phyloP scores from a whole-genome alignment of 2,888 invertebrate species.

The Clusia tigrina region DNA sequence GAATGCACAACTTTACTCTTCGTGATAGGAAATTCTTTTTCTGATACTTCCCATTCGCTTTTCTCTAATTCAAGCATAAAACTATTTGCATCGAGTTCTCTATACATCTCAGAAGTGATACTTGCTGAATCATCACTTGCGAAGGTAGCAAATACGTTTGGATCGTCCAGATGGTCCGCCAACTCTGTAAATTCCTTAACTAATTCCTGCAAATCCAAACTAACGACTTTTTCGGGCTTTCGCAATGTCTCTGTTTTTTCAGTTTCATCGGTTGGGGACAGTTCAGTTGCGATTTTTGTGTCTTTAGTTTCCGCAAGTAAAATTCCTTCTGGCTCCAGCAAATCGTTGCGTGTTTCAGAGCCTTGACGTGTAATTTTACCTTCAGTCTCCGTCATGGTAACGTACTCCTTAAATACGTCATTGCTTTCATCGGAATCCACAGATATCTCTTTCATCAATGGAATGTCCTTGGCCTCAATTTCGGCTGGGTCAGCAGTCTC shows the following conservation, averaged over 20 bases:
- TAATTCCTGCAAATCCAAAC: slow-evolving; percentile 54
- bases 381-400: slow-evolving; percentile 47
- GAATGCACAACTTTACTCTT: slow-evolving; percentile 55
- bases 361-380: slow-evolving; percentile 57
- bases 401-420: slow-evolving; percentile 55
- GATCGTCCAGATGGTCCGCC: slow-evolving; percentile 23
- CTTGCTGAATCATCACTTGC: slow-evolving; percentile 37
- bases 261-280: slow-evolving; percentile 39
- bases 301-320: slow-evolving; percentile 40
- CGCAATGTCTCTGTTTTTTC: slow-evolving; percentile 34
- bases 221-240: slow-evolving; percentile 44
- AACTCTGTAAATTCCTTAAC: slow-evolving; percentile 53
- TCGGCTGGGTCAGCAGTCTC: slow-evolving; percentile 32
- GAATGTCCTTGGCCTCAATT: slow-evolving; percentile 49
- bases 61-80: slow-evolving; percentile 57
- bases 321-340: slow-evolving; percentile 50
- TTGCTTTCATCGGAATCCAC: slow-evolving; percentile 54
- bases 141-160: slow-evolving; percentile 36
- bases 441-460: slow-evolving; percentile 47
- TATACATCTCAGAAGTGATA: not conserved
- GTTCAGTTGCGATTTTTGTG: slow-evolving; percentile 43
- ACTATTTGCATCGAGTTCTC: slow-evolving; percentile 35
- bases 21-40: slow-evolving; percentile 51
- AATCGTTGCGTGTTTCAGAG: slow-evolving; percentile 61
- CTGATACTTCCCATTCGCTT: slow-evolving; percentile 61